A percentile compares a stretch with the other conserved stretches of the same genome.
phyloP scores from a whole-genome alignment of 64 coral and sea anemone species.

The Porites lutea region DNA sequence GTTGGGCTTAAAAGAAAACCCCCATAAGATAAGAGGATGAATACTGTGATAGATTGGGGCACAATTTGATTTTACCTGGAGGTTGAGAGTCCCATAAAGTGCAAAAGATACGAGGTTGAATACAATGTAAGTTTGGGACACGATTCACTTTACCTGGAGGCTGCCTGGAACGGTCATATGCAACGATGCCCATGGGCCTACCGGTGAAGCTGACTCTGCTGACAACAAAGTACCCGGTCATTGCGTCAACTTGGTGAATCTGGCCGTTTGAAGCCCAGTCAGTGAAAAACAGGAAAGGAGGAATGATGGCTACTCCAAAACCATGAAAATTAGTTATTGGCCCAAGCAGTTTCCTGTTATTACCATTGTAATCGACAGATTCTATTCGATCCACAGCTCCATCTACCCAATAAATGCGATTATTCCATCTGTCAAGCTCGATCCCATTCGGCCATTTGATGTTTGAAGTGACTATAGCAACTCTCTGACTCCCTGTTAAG shows the following conservation, averaged over 20 bases:
- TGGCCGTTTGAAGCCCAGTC: conserved; percentile 7
- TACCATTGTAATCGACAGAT: conserved; percentile 59
- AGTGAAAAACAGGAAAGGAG: conserved; percentile 44
- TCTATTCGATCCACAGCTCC: conserved; percentile 42
- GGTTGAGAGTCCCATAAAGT: no score
- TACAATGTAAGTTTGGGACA: no score
- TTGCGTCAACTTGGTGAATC: conserved; percentile 20
- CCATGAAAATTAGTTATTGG: neutral
- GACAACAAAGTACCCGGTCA: neutral
- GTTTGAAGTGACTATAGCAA: conserved; percentile 17
- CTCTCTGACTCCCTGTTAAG: conserved; percentile 49
- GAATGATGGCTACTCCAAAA: conserved; percentile 28
- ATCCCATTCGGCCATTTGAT: conserved; percentile 40
- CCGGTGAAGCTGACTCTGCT: neutral
- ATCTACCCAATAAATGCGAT: conserved; percentile 66
- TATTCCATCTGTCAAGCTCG: conserved; percentile 25
- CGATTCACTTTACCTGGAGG: conserved; percentile 14
- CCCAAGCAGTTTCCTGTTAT: conserved; percentile 15
- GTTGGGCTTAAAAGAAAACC: no score
- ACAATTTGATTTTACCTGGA: no score
- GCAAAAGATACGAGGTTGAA: no score
- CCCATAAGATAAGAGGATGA: no score
- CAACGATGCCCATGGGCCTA: conserved; percentile 20
- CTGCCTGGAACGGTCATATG: neutral
- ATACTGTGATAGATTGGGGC: no score